Conservation (phyloP, 2,797 vertebrate species). For the Pygocentrus nattereri region DNA sequence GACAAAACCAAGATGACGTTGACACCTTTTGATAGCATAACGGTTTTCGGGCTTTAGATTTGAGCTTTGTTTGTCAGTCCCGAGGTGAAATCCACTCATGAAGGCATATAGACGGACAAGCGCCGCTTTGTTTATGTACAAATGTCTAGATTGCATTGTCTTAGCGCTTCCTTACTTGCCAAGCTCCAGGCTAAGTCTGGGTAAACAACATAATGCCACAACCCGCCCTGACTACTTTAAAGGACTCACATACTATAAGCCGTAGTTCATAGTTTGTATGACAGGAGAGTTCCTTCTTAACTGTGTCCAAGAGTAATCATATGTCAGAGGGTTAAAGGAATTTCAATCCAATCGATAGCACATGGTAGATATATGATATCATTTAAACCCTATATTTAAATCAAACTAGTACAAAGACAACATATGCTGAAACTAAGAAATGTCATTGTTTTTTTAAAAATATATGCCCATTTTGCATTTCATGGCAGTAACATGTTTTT, state of each 20-base stretch:
- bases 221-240: background rate
- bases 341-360: background rate
- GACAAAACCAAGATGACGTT: conserved; percentile 29
- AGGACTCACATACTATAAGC: background rate
- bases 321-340: background rate
- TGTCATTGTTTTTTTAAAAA: no score
- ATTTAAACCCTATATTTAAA: no score
- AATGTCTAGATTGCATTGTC: conserved; percentile 32
- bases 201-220: conserved; percentile 37
- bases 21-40: conserved; percentile 42
- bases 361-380: no score
- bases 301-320: background rate
- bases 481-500: no score
- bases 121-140: conserved; percentile 39
- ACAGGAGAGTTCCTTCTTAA: conserved; percentile 5
- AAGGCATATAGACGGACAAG: background rate
- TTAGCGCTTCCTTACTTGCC: conserved; percentile 34
- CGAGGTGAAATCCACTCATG: conserved; percentile 22
- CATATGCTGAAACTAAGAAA: no score
- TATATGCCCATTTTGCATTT: no score
- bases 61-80: conserved; percentile 13
- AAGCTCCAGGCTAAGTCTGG: conserved; percentile 1
- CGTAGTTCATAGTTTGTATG: conserved; percentile 19
- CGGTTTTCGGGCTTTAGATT: conserved; percentile 19
- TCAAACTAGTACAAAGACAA: no score